A percentile compares a stretch with the other conserved stretches of the same genome.
These are phyloP conservation scores for Drosophila longiperda DNA, from an alignment of 2,888 invertebrate species.

Conservation along the genomic window DNA sequence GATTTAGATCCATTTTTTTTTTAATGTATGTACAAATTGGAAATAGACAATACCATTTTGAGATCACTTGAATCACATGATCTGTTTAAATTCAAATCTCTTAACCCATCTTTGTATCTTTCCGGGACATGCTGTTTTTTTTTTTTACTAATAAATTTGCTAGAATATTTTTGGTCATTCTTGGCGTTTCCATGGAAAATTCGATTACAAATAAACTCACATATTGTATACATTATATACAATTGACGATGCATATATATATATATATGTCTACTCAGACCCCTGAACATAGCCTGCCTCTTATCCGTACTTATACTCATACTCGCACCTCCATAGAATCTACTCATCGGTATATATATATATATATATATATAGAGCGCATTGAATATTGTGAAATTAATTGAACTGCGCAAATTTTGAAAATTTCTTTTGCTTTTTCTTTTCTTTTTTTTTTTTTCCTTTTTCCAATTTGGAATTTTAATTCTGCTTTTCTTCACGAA, in stretches of 20 bases:
- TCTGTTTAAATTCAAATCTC: constrained; percentile 18
- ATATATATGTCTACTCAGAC: constrained; percentile 1
- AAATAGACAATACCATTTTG: constrained; percentile 18
- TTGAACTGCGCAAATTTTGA: constrained; percentile 78
- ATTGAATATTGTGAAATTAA: constrained; percentile 49
- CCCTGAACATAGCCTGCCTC: neutral
- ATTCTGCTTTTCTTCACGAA: constrained; percentile 45
- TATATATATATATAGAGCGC: constrained; percentile 34
- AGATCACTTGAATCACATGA: constrained; percentile 27
- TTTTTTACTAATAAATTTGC: constrained; percentile 50
- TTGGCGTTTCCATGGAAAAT: constrained; percentile 39
- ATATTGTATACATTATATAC: constrained; percentile 2
- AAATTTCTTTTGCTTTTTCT: constrained; percentile 37
- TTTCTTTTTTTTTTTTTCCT: neutral
- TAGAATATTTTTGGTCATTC: constrained; percentile 40
- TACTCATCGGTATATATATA: constrained; percentile 17
- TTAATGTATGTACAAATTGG: neutral
- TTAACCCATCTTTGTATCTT: constrained; percentile 8
- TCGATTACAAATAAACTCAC: constrained; percentile 27
- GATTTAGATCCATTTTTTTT: neutral
- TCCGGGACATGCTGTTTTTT: constrained; percentile 35
- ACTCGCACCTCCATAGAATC: constrained; percentile 6
- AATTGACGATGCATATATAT: constrained; percentile 1
- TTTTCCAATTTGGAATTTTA: constrained; percentile 31
- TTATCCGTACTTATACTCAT: neutral